Conservation (phyloP, 2,113 vertebrate species). For the Parotia lawesii region DNA sequence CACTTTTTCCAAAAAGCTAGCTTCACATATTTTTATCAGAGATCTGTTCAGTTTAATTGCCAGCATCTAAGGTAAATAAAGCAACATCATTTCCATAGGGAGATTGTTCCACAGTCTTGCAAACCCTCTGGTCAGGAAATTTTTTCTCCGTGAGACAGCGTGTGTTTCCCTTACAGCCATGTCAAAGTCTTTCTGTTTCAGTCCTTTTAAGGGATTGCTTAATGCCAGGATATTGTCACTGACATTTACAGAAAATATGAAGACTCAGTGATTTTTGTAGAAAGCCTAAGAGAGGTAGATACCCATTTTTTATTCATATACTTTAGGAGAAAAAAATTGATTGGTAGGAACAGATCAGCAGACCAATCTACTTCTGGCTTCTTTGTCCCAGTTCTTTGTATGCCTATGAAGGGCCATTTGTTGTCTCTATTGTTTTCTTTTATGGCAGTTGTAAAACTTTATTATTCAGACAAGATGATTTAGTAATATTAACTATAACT, state of each 20-base stretch:
- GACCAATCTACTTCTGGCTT: neutral
- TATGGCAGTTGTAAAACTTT: neutral
- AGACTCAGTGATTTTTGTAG: neutral
- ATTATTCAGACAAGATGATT: neutral
- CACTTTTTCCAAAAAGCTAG: neutral
- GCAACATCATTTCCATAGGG: neutral
- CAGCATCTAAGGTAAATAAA: neutral
- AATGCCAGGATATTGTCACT: neutral
- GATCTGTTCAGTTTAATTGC: neutral
- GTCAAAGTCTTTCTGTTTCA: neutral
- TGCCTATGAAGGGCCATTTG: neutral
- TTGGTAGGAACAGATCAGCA: neutral
- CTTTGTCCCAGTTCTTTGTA: neutral
- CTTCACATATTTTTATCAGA: neutral
- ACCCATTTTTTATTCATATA: neutral
- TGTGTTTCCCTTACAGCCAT: neutral
- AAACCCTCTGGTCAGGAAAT: neutral
- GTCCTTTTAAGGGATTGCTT: neutral
- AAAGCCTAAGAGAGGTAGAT: neutral
- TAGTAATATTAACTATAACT: neutral
- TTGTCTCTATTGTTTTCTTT: neutral
- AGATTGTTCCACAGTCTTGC: neutral
- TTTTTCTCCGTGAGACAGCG: neutral
- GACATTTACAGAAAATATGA: neutral
- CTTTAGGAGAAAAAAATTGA: neutral